These are phyloP conservation scores for Cirrhinus molitorella DNA, from an alignment of 2,797 vertebrate genomes.

Conservation along the genomic window DNA sequence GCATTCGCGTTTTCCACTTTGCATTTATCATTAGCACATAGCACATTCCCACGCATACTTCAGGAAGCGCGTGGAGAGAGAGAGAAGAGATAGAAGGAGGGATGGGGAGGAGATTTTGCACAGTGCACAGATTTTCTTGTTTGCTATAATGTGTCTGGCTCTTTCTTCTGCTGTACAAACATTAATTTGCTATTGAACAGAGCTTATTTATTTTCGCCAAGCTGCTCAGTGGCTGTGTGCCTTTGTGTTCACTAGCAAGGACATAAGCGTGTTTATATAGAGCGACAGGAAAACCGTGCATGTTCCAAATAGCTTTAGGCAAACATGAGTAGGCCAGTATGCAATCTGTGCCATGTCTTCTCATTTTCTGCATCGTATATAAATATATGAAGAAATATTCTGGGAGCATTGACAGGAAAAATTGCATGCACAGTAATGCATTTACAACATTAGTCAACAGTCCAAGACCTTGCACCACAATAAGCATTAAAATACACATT, in stretches of 20 bases:
- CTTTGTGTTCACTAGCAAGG: background rate
- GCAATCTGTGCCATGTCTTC: background rate
- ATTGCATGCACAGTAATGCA: background rate
- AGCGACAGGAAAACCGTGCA: background rate
- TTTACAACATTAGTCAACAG: background rate
- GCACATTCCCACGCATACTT: slow-evolving; percentile 83
- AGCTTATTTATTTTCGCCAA: slow-evolving; percentile 17
- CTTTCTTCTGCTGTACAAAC: slow-evolving; percentile 38
- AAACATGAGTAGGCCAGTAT: background rate
- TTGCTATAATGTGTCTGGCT: slow-evolving; percentile 30
- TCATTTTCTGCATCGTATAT: background rate
- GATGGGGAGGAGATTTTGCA: slow-evolving; percentile 45
- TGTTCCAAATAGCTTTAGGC: slow-evolving; percentile 2
- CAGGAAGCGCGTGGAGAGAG: slow-evolving; percentile 73
- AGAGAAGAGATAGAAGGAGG: slow-evolving; percentile 56
- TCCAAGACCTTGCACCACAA: background rate
- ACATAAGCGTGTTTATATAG: background rate
- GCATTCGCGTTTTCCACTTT: slow-evolving; percentile 79
- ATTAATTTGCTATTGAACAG: slow-evolving; percentile 36
- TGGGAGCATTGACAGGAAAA: background rate
- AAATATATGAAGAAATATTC: background rate
- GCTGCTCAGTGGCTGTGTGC: background rate
- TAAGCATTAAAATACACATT: background rate
- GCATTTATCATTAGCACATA: slow-evolving; percentile 85
- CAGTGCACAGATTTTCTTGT: slow-evolving; percentile 27